Conservation (phyloP, 2,797 vertebrate genomes). For the Macropodus opercularis region DNA sequence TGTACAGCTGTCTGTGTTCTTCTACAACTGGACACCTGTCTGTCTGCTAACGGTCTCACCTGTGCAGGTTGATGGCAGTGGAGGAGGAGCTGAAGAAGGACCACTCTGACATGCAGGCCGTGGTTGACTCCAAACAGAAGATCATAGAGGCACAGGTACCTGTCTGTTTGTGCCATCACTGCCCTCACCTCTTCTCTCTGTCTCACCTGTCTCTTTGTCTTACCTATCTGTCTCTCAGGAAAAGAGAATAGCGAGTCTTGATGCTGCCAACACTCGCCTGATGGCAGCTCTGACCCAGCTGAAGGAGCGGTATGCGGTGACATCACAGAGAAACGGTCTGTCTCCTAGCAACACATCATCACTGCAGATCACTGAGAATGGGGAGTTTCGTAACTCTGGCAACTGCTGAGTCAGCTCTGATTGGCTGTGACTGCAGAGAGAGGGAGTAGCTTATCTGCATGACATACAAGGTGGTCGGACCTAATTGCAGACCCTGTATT, state of each 20-base stretch:
- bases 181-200: too few relatives aligned
- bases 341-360: constrained; percentile 98
- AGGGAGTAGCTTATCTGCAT: constrained; percentile 17
- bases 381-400: constrained; percentile 97
- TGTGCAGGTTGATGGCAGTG: constrained; percentile 91
- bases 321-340: constrained; percentile 93
- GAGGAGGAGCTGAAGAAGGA: constrained; percentile 97
- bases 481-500: not conserved
- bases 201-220: not conserved
- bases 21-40: not conserved
- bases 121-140: constrained; percentile 96
- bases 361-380: constrained; percentile 98
- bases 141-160: constrained; percentile 94
- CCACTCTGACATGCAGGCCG: constrained; percentile 96
- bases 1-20: constrained; percentile 58
- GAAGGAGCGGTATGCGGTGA: constrained; percentile 97
- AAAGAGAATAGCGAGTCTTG: constrained; percentile 93
- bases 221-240: constrained; percentile 75
- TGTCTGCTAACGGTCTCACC: not conserved
- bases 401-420: constrained; percentile 84
- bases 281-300: constrained; percentile 97
- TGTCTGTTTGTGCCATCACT: constrained; percentile 2
- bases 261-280: constrained; percentile 92
- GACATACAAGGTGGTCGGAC: constrained; percentile 1
- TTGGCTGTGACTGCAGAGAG: constrained; percentile 14